Percentiles rank a stretch among this genome's conserved stretches.
phyloP scores from a whole-genome alignment of 2,113 vertebrate species.

The Ceyx melanurus region DNA sequence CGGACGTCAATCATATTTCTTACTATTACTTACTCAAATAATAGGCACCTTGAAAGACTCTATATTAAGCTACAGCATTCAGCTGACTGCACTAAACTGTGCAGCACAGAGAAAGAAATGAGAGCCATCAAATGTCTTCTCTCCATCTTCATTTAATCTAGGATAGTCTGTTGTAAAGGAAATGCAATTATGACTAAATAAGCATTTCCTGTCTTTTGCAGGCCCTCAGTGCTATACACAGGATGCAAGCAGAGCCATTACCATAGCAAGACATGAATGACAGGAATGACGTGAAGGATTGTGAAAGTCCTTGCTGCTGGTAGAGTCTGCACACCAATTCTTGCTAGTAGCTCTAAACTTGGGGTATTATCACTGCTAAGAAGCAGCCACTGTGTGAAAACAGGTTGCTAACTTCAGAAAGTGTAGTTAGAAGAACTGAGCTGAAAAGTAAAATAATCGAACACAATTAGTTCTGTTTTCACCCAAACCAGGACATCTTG shows the following conservation, averaged over 20 bases:
- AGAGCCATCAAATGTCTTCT: neutral
- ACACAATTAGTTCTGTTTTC: too few relatives aligned
- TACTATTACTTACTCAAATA: neutral
- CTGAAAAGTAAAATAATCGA: too few relatives aligned
- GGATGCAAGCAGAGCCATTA: neutral
- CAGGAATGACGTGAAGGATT: neutral
- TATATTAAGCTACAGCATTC: neutral
- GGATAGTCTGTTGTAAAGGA: neutral
- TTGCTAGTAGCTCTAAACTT: too few relatives aligned
- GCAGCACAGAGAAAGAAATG: neutral
- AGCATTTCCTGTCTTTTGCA: neutral
- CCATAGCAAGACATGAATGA: neutral
- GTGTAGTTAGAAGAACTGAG: too few relatives aligned
- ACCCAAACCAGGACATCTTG: neutral
- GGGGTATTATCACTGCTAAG: too few relatives aligned
- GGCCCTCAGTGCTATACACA: neutral
- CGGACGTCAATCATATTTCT: neutral
- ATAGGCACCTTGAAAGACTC: neutral
- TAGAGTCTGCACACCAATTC: too few relatives aligned
- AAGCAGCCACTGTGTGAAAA: too few relatives aligned
- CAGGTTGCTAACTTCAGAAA: too few relatives aligned
- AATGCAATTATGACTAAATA: constrained; percentile 13
- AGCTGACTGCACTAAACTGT: neutral
- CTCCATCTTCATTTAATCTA: neutral
- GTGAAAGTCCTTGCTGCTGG: neutral